These are phyloP conservation scores for Chouioia cunea DNA, from an alignment of 2,888 invertebrate genomes.

Conservation along the genomic window DNA sequence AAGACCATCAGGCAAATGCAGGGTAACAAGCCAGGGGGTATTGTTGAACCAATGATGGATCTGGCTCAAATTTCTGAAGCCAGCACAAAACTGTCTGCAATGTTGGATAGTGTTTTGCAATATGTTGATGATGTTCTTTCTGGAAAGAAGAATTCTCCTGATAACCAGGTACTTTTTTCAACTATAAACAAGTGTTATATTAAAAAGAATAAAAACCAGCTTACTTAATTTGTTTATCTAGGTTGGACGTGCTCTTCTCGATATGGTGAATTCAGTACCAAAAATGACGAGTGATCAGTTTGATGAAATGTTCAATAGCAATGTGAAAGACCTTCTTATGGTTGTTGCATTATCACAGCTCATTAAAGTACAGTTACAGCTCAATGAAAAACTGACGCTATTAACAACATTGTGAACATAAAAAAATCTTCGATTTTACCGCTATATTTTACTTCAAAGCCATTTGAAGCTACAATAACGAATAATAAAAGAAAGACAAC, in stretches of 20 bases:
- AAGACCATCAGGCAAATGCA: conserved; percentile 75
- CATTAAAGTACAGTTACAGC: conserved; percentile 94
- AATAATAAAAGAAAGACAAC: conserved; percentile 25
- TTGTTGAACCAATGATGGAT: conserved; percentile 80
- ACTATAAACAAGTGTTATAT: neutral
- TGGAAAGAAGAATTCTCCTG: conserved; percentile 75
- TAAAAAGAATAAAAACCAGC: neutral
- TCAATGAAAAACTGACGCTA: conserved; percentile 95
- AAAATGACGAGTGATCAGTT: conserved; percentile 92
- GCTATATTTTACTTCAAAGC: conserved; percentile 18
- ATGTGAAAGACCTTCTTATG: conserved; percentile 98
- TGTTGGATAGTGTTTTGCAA: conserved; percentile 82
- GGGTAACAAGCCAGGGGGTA: conserved; percentile 62
- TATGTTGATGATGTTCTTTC: conserved; percentile 95
- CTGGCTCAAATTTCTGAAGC: conserved; percentile 89
- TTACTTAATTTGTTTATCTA: conserved; percentile 45
- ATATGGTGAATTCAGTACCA: conserved; percentile 92
- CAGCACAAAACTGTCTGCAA: conserved; percentile 80
- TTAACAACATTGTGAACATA: conserved; percentile 76
- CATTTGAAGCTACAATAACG: conserved; percentile 18
- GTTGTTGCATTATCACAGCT: conserved; percentile 95
- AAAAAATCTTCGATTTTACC: conserved; percentile 8
- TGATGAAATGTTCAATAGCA: conserved; percentile 94
- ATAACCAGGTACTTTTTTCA: conserved; percentile 76
- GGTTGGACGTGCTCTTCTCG: conserved; percentile 88